Evolutionary conservation across 2,888 invertebrate species (phyloP).

Genomic region (Conomelus anceps): DNA sequence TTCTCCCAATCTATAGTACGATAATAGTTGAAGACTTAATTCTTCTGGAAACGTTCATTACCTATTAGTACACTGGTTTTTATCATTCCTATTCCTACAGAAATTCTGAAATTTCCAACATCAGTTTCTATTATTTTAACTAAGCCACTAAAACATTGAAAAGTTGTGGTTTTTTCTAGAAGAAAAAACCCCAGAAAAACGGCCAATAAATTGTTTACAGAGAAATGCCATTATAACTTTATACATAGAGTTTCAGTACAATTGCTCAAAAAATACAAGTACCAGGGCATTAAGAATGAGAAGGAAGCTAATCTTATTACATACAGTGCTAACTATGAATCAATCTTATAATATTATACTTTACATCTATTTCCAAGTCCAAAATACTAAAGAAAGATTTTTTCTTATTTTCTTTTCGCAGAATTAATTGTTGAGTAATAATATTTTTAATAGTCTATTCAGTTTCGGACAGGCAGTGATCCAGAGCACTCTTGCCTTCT

Average conservation of each 20-base stretch:
- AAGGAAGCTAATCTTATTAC: background rate
- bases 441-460: background rate
- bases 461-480: background rate
- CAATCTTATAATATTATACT: background rate
- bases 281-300: background rate
- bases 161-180: background rate
- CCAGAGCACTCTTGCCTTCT: background rate
- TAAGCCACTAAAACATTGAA: background rate
- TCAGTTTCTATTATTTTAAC: background rate
- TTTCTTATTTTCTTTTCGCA: no score
- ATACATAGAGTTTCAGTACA: background rate
- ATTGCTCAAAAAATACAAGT: background rate
- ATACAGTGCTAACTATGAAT: background rate
- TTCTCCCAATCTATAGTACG: background rate
- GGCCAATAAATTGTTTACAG: background rate
- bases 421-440: background rate
- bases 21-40: background rate
- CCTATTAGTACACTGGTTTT: background rate
- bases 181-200: background rate
- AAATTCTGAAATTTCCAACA: background rate
- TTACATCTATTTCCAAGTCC: no score
- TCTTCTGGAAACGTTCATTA: background rate
- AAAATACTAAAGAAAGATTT: background rate
- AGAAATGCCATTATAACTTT: background rate
- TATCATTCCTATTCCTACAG: background rate